These are phyloP conservation scores for Falco peregrinus DNA, from an alignment of 2,797 vertebrate species.

Conservation along the genomic window DNA sequence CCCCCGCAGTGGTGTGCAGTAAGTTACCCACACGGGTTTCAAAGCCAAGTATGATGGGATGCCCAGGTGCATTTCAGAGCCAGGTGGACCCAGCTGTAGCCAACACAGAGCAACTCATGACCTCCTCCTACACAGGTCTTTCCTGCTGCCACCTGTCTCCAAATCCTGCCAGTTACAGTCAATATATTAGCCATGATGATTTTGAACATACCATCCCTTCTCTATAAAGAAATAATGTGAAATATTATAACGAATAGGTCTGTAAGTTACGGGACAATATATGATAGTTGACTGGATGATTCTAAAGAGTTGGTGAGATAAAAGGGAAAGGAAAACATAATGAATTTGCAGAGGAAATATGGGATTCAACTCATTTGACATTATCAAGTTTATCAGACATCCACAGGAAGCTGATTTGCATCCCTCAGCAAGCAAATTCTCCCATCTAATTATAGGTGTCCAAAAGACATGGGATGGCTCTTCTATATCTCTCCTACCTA, in stretches of 20 bases:
- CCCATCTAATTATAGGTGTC: neutral
- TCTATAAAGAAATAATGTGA: neutral
- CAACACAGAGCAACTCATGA: neutral
- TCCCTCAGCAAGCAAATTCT: neutral
- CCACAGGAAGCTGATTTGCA: neutral
- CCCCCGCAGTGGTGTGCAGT: neutral
- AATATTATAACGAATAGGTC: neutral
- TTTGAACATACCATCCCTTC: neutral
- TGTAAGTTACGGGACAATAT: neutral
- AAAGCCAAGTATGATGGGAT: neutral
- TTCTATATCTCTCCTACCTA: neutral
- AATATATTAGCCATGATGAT: neutral
- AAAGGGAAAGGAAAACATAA: neutral
- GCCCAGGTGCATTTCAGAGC: neutral
- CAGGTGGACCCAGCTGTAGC: neutral
- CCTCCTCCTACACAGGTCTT: neutral
- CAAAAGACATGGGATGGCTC: neutral
- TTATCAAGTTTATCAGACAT: neutral
- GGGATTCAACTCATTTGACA: neutral
- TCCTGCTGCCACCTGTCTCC: neutral
- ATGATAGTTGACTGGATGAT: neutral
- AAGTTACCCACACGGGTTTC: neutral
- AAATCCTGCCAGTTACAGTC: neutral
- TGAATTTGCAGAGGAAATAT: neutral
- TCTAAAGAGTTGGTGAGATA: neutral